Base-by-base conservation (phyloP, 1,140 invertebrate species). In the Contarinia nasturtii region DNA sequence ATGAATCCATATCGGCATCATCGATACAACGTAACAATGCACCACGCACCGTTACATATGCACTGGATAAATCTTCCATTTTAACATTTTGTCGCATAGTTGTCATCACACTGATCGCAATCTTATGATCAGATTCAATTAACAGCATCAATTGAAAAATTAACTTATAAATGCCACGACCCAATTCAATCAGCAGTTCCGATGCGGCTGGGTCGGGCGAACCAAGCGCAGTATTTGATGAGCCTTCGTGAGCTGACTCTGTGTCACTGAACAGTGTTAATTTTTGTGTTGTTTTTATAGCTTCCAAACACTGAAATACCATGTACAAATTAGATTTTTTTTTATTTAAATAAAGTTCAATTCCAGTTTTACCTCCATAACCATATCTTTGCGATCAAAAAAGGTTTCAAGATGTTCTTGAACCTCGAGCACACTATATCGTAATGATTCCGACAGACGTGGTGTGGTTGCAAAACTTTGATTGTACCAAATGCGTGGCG, bases 391-490 rank as follows among this genome's bases (percentile, higher is more conserved):
- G 49, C 86, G 79, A 64, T 95, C 89, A 50, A 89, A 77, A 58
- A 90, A 94, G 0, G 88, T 95, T 60, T 96, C 91, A 52, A 92
- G 74, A 66, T 95, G 91, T 61, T 96, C 91, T 54, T 91, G 86
- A 37, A 96, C 78, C 60, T 95, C 90, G n/a, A 97, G 67, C 57
- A 95, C 79, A 48, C 82, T 81, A 63, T 88, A 95, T 22, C 86
- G 75, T 33, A 94, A 72, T 1, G 79, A 74, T 61, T 95, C 90
- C 1, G 72, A 69, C 2, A 84, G 67, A 52, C 75, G 70, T 51
- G 70, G 60, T 56, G 75, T 73, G 60, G 76, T 72, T 43, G 68
- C 54, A 50, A 78, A 72, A 21, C 74, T 67, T 0, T 77, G 67
- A 11, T 77, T 78, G 52, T 76, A 82, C 81, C 82, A 86, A 14